Percentiles rank a stretch among this genome's conserved stretches.
Evolutionary conservation across 2,797 vertebrate species (phyloP).

Genomic region (Sphenopsis melanotis): DNA sequence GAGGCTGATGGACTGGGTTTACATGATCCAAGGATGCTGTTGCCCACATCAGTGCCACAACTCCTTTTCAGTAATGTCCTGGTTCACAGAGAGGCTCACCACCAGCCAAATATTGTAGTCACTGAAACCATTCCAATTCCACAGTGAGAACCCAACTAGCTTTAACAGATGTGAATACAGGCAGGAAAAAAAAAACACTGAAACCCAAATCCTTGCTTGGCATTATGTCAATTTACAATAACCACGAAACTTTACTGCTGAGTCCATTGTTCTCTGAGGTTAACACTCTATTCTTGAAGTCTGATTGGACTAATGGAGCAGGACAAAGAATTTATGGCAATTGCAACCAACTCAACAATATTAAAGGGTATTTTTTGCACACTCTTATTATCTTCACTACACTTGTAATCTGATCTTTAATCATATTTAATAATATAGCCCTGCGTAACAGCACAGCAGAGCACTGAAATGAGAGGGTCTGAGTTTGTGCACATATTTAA

Average conservation of each 20-base stretch:
- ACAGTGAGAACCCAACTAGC: neutral
- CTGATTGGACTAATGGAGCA: neutral
- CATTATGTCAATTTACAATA: neutral
- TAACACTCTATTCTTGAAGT: neutral
- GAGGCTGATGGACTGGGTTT: neutral
- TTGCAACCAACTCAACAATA: neutral
- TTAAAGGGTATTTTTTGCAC: neutral
- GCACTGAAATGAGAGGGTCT: neutral
- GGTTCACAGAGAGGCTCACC: neutral
- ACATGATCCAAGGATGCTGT: neutral
- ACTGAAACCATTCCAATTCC: neutral
- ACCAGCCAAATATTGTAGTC: neutral
- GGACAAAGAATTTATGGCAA: neutral
- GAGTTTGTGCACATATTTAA: neutral
- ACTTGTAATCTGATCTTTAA: neutral
- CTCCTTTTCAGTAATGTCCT: neutral
- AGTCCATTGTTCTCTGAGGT: neutral
- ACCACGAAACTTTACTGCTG: neutral
- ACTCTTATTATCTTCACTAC: neutral
- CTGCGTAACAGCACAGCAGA: neutral
- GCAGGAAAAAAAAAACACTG: neutral
- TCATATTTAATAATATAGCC: neutral
- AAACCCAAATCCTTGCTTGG: neutral
- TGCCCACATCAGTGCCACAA: neutral
- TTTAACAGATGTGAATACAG: neutral